Evolutionary conservation across 2,888 invertebrate species (phyloP), one percentile per base, ranked within the genome.

Genomic region (Trichopoda pennipes): DNA sequence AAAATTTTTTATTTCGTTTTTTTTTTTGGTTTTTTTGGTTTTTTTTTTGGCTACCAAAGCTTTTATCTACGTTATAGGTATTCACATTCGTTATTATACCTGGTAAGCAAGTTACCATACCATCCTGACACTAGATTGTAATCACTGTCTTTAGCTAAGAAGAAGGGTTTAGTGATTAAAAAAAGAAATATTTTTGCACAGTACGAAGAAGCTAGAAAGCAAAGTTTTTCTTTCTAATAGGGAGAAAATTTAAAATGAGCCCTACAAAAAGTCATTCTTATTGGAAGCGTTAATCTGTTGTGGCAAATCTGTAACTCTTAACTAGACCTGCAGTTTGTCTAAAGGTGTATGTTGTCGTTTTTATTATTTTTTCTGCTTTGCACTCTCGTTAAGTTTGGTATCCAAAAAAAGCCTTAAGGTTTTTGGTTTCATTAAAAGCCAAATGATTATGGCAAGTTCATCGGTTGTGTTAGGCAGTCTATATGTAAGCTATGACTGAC

Each of bases 221-320:
- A 21, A 58, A 68, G 49, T 60, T 53, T 44, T 73, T 73, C 35
- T 73, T 35, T 21, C 49, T 69, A 60, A 69, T 63, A 38, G 68
- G 61, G 68, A 68, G 79, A 74, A 74, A 79, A 79, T 38, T 28
- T 21, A 66, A 78, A 74, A 70, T 60, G 38, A 68, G 82, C 82
- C 79, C 82, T 79, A 76, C 56, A 21, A 75, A 55, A 53, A 53
- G 60, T 68, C 55, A 79, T 82, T 68, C 82, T 76, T 79, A 68
- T 72, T 79, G 60, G 61, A 77, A 76, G 75, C 82, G 75, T 72
- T 79, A 79, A 82, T 82, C 82, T 82, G 35, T 72, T 82, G 79
- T 82, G 79, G 82, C 79, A 82, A 82, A 82, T 82, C 82, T 82
- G 79, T 82, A 82, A 82, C 75, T 82, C 51, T 60, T 76, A 79